These are phyloP conservation scores for Odocoileus virginianus DNA, from an alignment of 2,113 vertebrate genomes.

Conservation along the genomic window DNA sequence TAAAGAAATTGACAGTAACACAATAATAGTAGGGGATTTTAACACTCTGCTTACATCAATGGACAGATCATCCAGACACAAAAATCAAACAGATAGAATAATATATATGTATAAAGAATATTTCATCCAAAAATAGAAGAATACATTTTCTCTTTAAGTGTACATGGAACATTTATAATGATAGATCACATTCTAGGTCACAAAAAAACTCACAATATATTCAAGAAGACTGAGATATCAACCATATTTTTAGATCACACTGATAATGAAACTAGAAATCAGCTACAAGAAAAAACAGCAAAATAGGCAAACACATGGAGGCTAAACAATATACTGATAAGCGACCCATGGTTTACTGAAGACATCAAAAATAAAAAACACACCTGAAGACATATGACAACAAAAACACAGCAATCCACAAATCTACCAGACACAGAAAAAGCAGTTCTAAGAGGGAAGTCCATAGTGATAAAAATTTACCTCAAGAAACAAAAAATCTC, in stretches of 20 bases:
- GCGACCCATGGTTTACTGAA: background rate
- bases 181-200: background rate
- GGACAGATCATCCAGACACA: background rate
- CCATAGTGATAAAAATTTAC: background rate
- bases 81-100: background rate
- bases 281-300: background rate
- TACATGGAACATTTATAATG: background rate
- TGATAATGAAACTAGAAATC: background rate
- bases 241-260: background rate
- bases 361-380: background rate
- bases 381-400: background rate
- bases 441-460: background rate
- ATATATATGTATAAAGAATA: background rate
- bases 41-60: background rate
- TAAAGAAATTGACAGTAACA: background rate
- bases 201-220: background rate
- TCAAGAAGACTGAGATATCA: background rate
- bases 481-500: background rate
- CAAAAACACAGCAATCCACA: background rate
- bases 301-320: background rate
- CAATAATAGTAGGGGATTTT: background rate
- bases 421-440: background rate
- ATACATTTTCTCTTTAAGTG: background rate
- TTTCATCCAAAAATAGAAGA: background rate
- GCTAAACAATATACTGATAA: background rate